phyloP scores from a whole-genome alignment of 2,797 vertebrate species.

The Danio jaintianensis region DNA sequence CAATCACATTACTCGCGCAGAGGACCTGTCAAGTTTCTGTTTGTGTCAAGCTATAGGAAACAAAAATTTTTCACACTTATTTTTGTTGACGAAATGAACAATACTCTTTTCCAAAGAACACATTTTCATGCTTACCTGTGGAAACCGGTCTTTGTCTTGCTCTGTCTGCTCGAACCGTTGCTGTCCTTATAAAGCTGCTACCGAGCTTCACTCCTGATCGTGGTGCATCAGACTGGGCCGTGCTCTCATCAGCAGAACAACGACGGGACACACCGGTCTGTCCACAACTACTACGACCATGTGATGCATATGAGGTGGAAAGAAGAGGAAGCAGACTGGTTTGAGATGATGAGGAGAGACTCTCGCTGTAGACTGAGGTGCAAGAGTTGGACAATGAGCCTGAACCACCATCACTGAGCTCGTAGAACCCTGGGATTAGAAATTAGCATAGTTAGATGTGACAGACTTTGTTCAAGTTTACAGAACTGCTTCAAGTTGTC shows the following conservation, averaged over 20 bases:
- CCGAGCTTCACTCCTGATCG: slow-evolving; percentile 75
- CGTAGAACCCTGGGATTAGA: slow-evolving; percentile 88
- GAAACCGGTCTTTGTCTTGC: slow-evolving; percentile 89
- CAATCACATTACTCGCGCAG: too few relatives aligned
- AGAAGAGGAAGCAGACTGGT: slow-evolving; percentile 76
- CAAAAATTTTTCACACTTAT: too few relatives aligned
- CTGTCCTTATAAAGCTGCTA: slow-evolving; percentile 75
- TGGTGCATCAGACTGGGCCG: slow-evolving; percentile 74
- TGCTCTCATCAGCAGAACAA: slow-evolving; percentile 87
- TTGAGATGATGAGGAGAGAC: slow-evolving; percentile 82
- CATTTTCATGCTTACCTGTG: slow-evolving; percentile 81
- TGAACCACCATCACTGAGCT: slow-evolving; percentile 92
- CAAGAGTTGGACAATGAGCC: slow-evolving; percentile 93
- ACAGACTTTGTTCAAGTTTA: not conserved
- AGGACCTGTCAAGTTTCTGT: too few relatives aligned
- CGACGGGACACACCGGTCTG: slow-evolving; percentile 78
- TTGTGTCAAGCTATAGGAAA: too few relatives aligned
- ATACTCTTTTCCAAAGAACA: too few relatives aligned
- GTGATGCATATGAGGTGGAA: slow-evolving; percentile 67
- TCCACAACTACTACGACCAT: slow-evolving; percentile 48
- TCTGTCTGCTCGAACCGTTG: slow-evolving; percentile 66
- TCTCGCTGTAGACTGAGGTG: slow-evolving; percentile 93
- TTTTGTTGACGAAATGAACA: too few relatives aligned
- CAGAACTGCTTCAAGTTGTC: not conserved
- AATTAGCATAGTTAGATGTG: not conserved